Base-by-base conservation (phyloP, 2,888 invertebrate species). In the Acanthosoma haemorrhoidale region DNA sequence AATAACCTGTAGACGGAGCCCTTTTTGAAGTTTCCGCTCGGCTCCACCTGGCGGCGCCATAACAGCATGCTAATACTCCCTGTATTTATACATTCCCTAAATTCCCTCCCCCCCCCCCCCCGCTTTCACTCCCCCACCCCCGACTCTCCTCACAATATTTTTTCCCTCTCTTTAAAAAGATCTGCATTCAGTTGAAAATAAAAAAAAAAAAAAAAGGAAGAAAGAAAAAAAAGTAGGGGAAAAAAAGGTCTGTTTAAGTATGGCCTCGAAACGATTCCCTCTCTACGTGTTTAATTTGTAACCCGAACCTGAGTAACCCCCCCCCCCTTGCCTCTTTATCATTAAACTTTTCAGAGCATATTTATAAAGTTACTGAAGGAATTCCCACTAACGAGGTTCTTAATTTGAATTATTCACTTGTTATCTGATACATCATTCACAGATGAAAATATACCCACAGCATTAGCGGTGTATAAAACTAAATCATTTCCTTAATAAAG, bases 281-380 rank as follows among this genome's bases (percentile, higher is more conserved):
- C 67, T 67, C 67, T 67, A 32, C 57, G 67, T 67, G 67, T 67
- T 67, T 67, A 67, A 67, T 67, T 67, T 67, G 67, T 67, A 67
- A 67, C 67, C 32, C 36, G 57, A 67, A 57, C 67, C 51, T 51
- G n/a, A n/a, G 4, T n/a, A 4, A 11, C 25, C 51, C 2, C 51
- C 13, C 21, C 21, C 13, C 18, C 43, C 11, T 18, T 25, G 25
- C 63, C 29, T 16, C 31, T 67, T 67, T 67, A 67, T 67, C 67
- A 57, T 57, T 57, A 67, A 67, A 67, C 32, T 57, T 67, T 67
- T 34, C 32, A 29, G 41, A 57, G 57, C 34, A 67, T 67, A 51
- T 67, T 67, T 67, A 67, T 36, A 61, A 64, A 64, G 64, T 64
- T 41, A 25, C 11, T 15, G 29, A 21, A 31, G 67, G 16, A 43